Conservation (phyloP, 2,113 vertebrate species). For the Scopus umbretta region DNA sequence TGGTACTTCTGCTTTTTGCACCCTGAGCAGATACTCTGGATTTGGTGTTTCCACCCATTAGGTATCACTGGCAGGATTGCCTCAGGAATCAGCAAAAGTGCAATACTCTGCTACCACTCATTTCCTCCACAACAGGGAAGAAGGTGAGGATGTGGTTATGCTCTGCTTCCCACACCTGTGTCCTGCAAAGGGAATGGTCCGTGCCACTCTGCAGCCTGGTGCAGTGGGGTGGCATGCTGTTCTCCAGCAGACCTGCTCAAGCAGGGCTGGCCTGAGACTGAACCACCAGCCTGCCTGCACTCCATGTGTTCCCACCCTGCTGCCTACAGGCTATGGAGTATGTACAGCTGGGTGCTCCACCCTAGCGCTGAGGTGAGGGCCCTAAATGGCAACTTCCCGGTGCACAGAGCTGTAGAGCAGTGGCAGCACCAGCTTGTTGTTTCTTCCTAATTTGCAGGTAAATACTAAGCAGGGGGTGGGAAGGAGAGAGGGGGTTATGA, state of each 20-base stretch:
- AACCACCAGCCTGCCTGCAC: background rate
- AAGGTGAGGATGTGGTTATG: fast-evolving
- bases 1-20: background rate
- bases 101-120: background rate
- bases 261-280: fast-evolving
- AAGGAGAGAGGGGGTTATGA: background rate
- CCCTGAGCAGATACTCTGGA: background rate
- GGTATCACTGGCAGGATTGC: background rate
- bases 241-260: background rate
- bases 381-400: background rate
- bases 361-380: too few relatives aligned
- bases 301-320: background rate
- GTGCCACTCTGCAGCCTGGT: background rate
- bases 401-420: background rate
- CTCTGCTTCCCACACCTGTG: background rate
- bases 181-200: background rate
- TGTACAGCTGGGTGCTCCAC: fast-evolving
- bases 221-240: background rate
- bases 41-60: background rate
- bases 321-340: background rate
- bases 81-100: fast-evolving
- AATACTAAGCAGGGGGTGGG: background rate
- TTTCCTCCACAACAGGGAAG: background rate
- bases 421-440: background rate
- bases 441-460: background rate